Evolutionary conservation across 2,797 vertebrate genomes (phyloP), one percentile per base, ranked within the genome.

Genomic region (Siniperca obscura): DNA sequence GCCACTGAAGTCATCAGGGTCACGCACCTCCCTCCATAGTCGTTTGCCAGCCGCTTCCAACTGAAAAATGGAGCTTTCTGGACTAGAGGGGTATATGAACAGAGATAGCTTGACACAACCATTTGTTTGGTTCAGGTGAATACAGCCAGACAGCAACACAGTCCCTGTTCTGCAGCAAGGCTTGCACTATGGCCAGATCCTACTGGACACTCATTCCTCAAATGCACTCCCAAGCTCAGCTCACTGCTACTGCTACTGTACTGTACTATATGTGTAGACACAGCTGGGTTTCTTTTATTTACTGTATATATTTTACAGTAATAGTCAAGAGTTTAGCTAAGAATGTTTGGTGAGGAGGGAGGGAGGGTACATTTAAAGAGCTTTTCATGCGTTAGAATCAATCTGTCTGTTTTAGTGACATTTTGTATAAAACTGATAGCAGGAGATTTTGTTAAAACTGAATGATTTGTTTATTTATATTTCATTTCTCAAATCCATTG

Each of bases 101-200:
- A 88, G 90, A 93, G 93, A 94, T 95, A 94, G 87, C 86, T 92
- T 94, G 94, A 95, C 94, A 95, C 91, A 42, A 70, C 91, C 94
- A 95, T 95, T 94, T 93, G 92, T 95, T 95, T 93, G 90, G 92
- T 91, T 94, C 94, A 95, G 93, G 94, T 95, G 93, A 93, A 93
- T 85, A 84, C 90, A 91, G 92, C 77, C 89, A 87, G 93, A 94
- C 95, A 94, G 92, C 82, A 86, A 81, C 91, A 91, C 81, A 85
- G 91, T 75, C 87, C 78, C 86, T n/a, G 80, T 88, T 92, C 89
- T 81, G 86, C 89, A 85, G 82, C 85, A 16, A 88, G 87, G 90
- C 87, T 90, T 85, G 88, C 87, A 87, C 90, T 91, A 82, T 89
- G 89, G 91, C 91, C 92, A 91, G 85, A 82, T 90, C 84, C 80